Conservation (phyloP, 2,113 vertebrate genomes). For the Xiphophorus hellerii region DNA sequence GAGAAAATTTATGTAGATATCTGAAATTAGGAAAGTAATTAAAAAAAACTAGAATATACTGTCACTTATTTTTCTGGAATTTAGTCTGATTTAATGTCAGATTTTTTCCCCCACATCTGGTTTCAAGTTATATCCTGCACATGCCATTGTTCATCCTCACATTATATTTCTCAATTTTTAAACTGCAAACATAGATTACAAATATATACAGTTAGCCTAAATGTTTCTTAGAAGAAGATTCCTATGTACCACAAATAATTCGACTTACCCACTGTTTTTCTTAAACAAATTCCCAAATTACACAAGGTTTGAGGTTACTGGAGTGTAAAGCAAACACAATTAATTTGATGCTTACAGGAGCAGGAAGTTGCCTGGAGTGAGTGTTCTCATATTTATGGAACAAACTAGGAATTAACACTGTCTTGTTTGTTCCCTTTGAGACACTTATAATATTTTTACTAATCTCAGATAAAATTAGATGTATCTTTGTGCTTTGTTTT, state of each 20-base stretch:
- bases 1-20: too few species aligned
- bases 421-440: conserved; percentile 26
- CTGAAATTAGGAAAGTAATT: too few species aligned
- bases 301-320: conserved; percentile 40
- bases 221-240: background rate
- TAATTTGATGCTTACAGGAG: conserved; percentile 43
- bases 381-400: conserved; percentile 39
- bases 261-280: background rate
- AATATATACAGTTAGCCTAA: background rate
- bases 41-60: too few species aligned
- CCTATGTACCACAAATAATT: background rate
- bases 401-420: conserved; percentile 44
- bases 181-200: background rate
- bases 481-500: background rate
- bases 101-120: too few species aligned
- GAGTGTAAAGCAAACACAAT: conserved; percentile 61
- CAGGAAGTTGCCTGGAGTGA: conserved; percentile 55
- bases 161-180: background rate
- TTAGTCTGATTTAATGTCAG: too few species aligned
- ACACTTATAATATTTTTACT: conserved; percentile 36
- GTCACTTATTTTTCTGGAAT: too few species aligned
- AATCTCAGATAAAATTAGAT: conserved; percentile 9
- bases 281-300: conserved; percentile 39
- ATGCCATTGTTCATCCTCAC: background rate
- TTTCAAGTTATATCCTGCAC: too few species aligned